Base-by-base conservation (phyloP, 2,113 vertebrate species). In the Climacteris rufus region DNA sequence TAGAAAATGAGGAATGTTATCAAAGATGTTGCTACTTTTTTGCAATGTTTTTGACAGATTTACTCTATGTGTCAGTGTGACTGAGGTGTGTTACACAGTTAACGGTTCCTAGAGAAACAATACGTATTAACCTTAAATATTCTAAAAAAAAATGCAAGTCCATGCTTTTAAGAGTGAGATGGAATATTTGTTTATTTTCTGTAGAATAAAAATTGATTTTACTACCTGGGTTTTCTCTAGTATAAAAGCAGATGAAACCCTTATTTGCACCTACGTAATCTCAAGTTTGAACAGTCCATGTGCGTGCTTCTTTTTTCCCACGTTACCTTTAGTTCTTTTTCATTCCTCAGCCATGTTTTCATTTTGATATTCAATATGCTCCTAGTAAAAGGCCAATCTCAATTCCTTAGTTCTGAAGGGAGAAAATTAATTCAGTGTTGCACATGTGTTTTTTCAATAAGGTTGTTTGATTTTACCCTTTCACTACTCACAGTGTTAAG, bases 1-100 rank as follows among this genome's bases (percentile, higher is more conserved):
- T 88, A 92, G 71, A 96, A 94, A 95, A 91, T 83, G n/a, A 77
- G 22, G 45, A 39, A 11, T 88, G 80, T 76, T 83, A 88, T 50
- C 74, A 90, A 95, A 77, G 0, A 2, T 80, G 20, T 81, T 92
- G 23, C 11, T 87, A 69, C 6, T 30, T 76, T 81, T 76, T 77
- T 66, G 39, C 13, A 71, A 40, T 3, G 52, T 94, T 92, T 93
- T 95, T 84, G n/a, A 56, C 28, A 81, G 37, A 61, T 95, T 90
- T 87, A 37, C 8, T 63, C 13, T 25, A 53, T 59, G 30, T 95
- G 20, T 83, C 52, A 79, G 14, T 37, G 11, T 65, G 37, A 83
- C 30, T 61, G 63, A 84, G 10, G 9, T 11, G 2, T 70, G 27
- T 74, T 63, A 52, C 11, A 66, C 19, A 78, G 50, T 22, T 70